Percentiles rank a stretch among this genome's conserved stretches.
Conservation (phyloP, 2,113 vertebrate species). For the Corythoichthys haematopterus region DNA sequence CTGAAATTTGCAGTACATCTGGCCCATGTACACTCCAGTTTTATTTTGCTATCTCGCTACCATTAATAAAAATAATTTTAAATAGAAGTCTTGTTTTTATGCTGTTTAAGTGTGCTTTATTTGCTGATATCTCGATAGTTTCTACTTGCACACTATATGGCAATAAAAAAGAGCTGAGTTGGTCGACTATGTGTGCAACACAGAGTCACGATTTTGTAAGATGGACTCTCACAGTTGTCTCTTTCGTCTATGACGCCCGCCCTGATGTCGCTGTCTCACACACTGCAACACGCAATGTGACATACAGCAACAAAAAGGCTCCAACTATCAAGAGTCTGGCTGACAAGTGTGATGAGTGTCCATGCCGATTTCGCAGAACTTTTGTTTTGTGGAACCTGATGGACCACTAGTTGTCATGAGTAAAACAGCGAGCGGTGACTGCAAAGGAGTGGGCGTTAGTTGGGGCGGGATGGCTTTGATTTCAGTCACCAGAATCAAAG, state of each 20-base stretch:
- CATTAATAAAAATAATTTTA: no score
- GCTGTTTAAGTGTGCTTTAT: constrained; percentile 9
- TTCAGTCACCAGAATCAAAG: constrained; percentile 11
- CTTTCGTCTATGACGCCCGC: not conserved
- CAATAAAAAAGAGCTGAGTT: not conserved
- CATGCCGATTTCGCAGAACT: not conserved
- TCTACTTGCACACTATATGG: not conserved
- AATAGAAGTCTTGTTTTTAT: not conserved
- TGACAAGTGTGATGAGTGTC: not conserved
- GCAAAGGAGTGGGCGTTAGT: not conserved
- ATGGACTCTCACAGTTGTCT: not conserved
- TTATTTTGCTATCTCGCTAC: no score
- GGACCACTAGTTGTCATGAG: not conserved
- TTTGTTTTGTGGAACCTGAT: not conserved
- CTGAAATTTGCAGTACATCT: no score
- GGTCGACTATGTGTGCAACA: not conserved
- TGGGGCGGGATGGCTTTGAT: not conserved
- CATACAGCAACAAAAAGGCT: constrained; percentile 6
- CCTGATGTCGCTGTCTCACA: not conserved
- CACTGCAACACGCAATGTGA: not conserved
- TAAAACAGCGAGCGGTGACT: not conserved
- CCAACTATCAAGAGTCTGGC: not conserved
- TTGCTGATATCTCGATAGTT: constrained; percentile 8
- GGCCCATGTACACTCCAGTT: no score
- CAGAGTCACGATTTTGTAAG: not conserved